These are phyloP conservation scores for Semicossyphus pulcher DNA, from an alignment of 2,113 vertebrate genomes.

Conservation along the genomic window DNA sequence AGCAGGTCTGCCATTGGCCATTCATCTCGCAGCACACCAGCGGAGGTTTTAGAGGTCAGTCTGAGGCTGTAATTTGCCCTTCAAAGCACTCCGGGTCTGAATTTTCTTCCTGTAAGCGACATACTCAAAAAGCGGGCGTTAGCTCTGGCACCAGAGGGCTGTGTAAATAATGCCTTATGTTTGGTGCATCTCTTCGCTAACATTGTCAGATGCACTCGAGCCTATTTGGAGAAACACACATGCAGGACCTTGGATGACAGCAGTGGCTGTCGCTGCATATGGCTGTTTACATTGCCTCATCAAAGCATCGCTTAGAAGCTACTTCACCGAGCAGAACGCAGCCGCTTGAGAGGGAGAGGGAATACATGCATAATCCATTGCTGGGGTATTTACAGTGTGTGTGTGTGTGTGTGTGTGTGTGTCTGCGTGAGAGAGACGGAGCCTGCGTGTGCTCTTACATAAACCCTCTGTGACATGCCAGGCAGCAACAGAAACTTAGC, in stretches of 20 bases:
- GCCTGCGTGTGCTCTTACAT: constrained; percentile 65
- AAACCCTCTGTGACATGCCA: constrained; percentile 65
- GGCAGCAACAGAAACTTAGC: constrained; percentile 59
- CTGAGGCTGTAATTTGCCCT: constrained; percentile 7
- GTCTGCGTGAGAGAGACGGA: constrained; percentile 17
- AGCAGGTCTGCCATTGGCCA: constrained; percentile 16
- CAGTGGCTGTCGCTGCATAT: constrained; percentile 15
- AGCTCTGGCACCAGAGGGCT: constrained; percentile 20
- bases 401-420: constrained; percentile 14
- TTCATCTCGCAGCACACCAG: constrained; percentile 6
- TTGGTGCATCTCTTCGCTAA: constrained; percentile 44
- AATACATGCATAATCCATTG: constrained; percentile 56
- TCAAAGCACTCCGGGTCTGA: neutral
- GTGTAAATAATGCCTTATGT: constrained; percentile 53
- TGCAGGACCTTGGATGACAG: constrained; percentile 27
- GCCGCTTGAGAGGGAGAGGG: constrained; percentile 10
- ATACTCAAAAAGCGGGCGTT: neutral
- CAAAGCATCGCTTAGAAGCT: constrained; percentile 23
- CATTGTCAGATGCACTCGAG: constrained; percentile 36
- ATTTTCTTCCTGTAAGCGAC: neutral
- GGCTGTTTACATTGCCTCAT: constrained; percentile 43
- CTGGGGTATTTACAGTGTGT: constrained; percentile 39
- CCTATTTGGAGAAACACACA: constrained; percentile 26
- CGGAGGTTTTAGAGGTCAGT: constrained; percentile 31
- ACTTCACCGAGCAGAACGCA: constrained; percentile 27